phyloP scores from a whole-genome alignment of 1,140 invertebrate genomes.

The Trichogramma pretiosum region DNA sequence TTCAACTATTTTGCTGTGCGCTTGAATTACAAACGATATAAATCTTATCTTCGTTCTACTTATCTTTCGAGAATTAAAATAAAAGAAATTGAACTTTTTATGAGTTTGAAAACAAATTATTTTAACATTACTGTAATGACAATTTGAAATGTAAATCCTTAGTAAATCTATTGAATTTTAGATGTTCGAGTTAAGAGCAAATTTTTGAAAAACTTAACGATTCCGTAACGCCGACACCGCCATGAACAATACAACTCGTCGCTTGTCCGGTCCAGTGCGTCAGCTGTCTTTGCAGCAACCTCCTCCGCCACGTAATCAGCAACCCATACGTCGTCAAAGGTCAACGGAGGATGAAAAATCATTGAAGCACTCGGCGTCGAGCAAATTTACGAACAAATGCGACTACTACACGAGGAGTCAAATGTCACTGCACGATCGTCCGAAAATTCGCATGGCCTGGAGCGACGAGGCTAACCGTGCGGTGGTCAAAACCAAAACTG shows the following conservation, averaged over 20 bases:
- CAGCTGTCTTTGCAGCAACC: conserved; percentile 37
- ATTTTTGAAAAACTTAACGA: neutral
- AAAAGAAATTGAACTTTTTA: no score
- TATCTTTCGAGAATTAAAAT: no score
- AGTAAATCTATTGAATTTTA: no score
- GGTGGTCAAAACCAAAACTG: conserved; percentile 15
- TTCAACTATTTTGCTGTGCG: no score
- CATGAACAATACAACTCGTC: conserved; percentile 11
- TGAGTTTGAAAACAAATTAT: no score
- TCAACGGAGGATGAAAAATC: conserved; percentile 36
- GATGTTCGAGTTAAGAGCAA: no score
- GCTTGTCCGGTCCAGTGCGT: conserved; percentile 26
- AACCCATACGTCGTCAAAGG: conserved; percentile 34
- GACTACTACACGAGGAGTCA: neutral
- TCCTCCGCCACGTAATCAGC: conserved; percentile 19
- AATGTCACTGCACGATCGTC: conserved; percentile 10
- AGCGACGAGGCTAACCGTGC: conserved; percentile 23
- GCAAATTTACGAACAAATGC: conserved; percentile 10
- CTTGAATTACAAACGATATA: no score
- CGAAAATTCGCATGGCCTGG: conserved; percentile 37
- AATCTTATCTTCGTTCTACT: no score
- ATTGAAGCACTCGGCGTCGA: conserved; percentile 19
- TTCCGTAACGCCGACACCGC: no score
- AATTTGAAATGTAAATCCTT: no score
- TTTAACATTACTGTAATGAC: no score